These are phyloP conservation scores for Idris sp. DNA, from an alignment of 1,140 invertebrate species.

Conservation along the genomic window DNA sequence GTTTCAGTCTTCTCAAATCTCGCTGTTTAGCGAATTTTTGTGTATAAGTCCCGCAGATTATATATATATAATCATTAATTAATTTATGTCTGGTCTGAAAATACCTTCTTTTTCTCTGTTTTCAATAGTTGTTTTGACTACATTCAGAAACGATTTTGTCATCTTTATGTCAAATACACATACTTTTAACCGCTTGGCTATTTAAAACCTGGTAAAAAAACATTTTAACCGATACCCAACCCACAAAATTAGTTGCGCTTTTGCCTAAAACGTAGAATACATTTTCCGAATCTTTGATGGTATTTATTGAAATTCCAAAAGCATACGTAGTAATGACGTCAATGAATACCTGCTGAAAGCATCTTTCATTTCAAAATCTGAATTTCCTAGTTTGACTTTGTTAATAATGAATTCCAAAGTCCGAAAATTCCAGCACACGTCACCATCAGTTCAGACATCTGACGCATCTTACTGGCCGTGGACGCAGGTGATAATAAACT, in stretches of 20 bases:
- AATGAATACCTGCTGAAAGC: slow-evolving; percentile 34
- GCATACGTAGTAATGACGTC: slow-evolving; percentile 31
- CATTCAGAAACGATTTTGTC: not conserved
- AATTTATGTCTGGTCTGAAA: slow-evolving; percentile 77
- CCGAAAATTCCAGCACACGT: slow-evolving; percentile 58
- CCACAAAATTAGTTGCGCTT: not conserved
- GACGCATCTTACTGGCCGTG: slow-evolving; percentile 73
- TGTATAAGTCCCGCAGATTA: too few species aligned
- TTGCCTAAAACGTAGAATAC: not conserved
- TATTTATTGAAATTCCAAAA: slow-evolving; percentile 25
- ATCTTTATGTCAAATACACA: not conserved
- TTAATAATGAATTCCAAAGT: slow-evolving; percentile 26
- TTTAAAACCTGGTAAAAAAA: slow-evolving; percentile 10
- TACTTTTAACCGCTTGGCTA: not conserved
- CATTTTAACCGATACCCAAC: slow-evolving; percentile 67
- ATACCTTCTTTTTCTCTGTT: slow-evolving; percentile 75
- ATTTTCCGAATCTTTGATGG: slow-evolving; percentile 8
- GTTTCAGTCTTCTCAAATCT: too few species aligned
- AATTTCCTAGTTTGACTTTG: not conserved
- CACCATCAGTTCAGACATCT: slow-evolving; percentile 68
- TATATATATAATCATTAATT: slow-evolving; percentile 76
- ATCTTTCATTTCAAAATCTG: slow-evolving; percentile 58
- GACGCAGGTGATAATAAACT: slow-evolving; percentile 72
- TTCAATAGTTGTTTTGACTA: slow-evolving; percentile 75
- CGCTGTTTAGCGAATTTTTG: too few species aligned